Conservation (phyloP, 64 coral and sea anemone species). For the Anthopleura sola region DNA sequence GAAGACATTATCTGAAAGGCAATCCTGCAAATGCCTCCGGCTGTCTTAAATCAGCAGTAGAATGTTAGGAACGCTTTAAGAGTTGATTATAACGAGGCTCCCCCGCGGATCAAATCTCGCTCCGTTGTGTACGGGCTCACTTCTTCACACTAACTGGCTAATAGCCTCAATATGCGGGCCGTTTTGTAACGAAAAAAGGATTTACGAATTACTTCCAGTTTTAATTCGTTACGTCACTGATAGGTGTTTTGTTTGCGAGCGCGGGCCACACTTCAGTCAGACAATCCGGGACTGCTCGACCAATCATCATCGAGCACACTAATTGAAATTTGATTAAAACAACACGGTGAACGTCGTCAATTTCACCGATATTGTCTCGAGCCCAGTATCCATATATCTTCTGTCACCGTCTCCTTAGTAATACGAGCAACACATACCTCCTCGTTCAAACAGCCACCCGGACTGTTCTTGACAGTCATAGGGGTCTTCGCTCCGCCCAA, state of each 20-base stretch:
- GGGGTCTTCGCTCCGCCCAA: conserved; percentile 65
- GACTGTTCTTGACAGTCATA: conserved; percentile 59
- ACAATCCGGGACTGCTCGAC: conserved; percentile 29
- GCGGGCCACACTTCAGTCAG: conserved; percentile 54
- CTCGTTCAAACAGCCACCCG: conserved; percentile 53
- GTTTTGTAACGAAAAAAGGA: conserved; percentile 97
- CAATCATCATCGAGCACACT: conserved; percentile 57
- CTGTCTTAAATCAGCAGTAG: not conserved
- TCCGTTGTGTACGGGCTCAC: conserved; percentile 27
- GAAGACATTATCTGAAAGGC: conserved; percentile 52
- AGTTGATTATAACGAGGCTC: not conserved
- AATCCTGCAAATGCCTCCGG: conserved; percentile 8
- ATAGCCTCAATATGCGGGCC: conserved; percentile 67
- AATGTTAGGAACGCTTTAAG: not conserved
- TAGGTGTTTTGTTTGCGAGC: conserved; percentile 71
- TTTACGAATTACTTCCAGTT: conserved; percentile 98
- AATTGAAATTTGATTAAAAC: conserved; percentile 99
- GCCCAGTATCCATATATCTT: conserved; percentile 55
- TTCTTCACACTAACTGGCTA: conserved; percentile 71
- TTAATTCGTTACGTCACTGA: conserved; percentile 94
- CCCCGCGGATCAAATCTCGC: not conserved
- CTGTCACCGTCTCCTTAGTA: conserved; percentile 87
- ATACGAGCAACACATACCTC: conserved; percentile 57
- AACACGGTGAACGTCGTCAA: conserved; percentile 73
- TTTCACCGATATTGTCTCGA: conserved; percentile 64